These are phyloP conservation scores for Limnothrissa miodon DNA, from an alignment of 2,113 vertebrate genomes.

Conservation along the genomic window DNA sequence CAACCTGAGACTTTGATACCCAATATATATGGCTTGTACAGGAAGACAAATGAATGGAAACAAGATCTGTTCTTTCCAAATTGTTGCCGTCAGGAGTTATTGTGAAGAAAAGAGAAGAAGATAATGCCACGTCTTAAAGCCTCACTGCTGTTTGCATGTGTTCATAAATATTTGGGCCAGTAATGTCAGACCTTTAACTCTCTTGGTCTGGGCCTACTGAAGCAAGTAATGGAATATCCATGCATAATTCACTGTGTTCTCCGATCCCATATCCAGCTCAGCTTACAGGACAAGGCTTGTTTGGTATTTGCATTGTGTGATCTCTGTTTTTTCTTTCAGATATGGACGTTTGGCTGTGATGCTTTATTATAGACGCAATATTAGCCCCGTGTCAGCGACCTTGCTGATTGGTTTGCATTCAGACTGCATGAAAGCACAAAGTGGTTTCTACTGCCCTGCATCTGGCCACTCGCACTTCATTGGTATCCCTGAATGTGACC, in stretches of 20 bases:
- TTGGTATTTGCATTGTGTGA: conserved; percentile 37
- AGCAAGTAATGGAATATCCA: conserved; percentile 59
- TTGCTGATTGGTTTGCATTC: conserved; percentile 9
- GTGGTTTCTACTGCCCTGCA: conserved; percentile 19
- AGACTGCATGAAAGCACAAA: conserved; percentile 23
- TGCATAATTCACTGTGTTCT: conserved; percentile 53
- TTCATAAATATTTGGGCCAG: conserved; percentile 16
- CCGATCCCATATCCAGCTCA: conserved; percentile 48
- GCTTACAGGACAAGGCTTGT: conserved; percentile 46
- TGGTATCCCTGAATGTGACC: neutral
- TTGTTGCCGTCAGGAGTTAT: neutral
- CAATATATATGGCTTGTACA: neutral
- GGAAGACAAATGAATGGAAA: neutral
- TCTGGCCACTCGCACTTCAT: neutral
- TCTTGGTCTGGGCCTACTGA: conserved; percentile 47
- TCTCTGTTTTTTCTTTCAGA: conserved; percentile 28
- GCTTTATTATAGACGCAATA: neutral
- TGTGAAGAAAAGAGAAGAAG: neutral
- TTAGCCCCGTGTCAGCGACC: conserved; percentile 7
- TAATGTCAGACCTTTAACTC: neutral
- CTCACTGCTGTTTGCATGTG: neutral
- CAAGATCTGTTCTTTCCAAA: neutral
- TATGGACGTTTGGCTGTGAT: conserved; percentile 48
- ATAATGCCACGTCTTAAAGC: neutral
- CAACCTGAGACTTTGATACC: conserved; percentile 7